Conservation (phyloP, 2,888 invertebrate species). For the Cephus pulcher region DNA sequence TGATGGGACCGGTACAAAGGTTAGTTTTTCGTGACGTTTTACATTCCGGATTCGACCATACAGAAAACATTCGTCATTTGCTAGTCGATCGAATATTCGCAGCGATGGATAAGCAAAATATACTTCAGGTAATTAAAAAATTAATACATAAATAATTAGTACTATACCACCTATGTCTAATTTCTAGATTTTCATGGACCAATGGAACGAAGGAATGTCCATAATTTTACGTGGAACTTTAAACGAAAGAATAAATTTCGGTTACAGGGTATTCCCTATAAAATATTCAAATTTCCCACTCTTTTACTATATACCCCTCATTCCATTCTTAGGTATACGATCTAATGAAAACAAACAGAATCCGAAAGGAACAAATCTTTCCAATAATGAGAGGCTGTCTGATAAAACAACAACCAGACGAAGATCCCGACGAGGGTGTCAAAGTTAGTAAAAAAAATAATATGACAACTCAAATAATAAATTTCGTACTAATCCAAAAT, state of each 20-base stretch:
- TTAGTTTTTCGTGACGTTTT: constrained; percentile 51
- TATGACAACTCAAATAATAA: background rate
- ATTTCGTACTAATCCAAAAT: background rate
- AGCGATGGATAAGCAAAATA: constrained; percentile 42
- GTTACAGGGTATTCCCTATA: constrained; percentile 47
- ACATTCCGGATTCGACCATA: constrained; percentile 56
- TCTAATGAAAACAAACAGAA: constrained; percentile 46
- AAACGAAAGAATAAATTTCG: constrained; percentile 67
- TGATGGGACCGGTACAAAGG: constrained; percentile 47
- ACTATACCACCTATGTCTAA: background rate
- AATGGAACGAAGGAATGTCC: constrained; percentile 67
- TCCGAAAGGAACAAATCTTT: constrained; percentile 59
- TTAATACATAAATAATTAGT: background rate
- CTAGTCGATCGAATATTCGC: constrained; percentile 56
- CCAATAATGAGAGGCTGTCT: constrained; percentile 62
- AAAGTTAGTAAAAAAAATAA: constrained; percentile 46
- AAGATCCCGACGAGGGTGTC: constrained; percentile 74
- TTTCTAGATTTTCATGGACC: constrained; percentile 25
- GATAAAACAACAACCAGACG: constrained; percentile 68
- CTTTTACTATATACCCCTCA: background rate
- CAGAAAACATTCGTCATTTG: constrained; percentile 58
- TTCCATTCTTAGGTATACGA: constrained; percentile 52
- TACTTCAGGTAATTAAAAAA: constrained; percentile 37
- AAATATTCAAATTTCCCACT: background rate
- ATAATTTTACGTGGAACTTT: constrained; percentile 69